Evolutionary conservation across 2,888 invertebrate genomes (phyloP).

Genomic region (Agonum fuliginosum): DNA sequence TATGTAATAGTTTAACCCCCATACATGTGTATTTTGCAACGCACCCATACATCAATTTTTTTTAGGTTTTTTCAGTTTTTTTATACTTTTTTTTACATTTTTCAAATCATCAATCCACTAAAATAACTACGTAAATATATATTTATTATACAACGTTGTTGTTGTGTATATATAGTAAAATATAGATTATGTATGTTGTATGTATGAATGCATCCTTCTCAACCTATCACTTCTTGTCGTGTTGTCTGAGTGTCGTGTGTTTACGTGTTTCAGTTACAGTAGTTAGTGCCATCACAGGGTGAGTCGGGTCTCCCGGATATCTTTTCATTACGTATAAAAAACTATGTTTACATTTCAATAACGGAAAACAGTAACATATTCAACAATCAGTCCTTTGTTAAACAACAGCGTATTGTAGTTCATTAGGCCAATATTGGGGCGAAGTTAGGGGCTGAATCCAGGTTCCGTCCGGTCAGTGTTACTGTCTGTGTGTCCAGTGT

Average conservation of each 20-base stretch:
- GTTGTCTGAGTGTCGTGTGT: conserved; percentile 44
- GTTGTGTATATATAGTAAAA: conserved; percentile 59
- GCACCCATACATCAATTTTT: conserved; percentile 62
- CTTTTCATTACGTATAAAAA: conserved; percentile 49
- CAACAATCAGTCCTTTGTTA: conserved; percentile 57
- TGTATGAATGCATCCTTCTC: conserved; percentile 45
- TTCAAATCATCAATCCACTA: conserved; percentile 52
- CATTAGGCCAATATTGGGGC: conserved; percentile 52
- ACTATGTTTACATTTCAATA: conserved; percentile 54
- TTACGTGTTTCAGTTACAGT: conserved; percentile 24
- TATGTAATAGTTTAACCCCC: conserved; percentile 59
- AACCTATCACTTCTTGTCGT: conserved; percentile 43
- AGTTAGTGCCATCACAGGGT: conserved; percentile 43
- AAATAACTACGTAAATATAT: conserved; percentile 54
- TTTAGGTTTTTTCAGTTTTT: conserved; percentile 66
- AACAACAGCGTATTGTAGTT: conserved; percentile 51
- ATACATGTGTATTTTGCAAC: conserved; percentile 58
- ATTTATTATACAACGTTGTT: conserved; percentile 55
- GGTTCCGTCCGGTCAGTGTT: conserved; percentile 24
- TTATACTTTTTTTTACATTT: conserved; percentile 53
- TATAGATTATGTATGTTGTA: conserved; percentile 56
- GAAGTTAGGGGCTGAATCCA: conserved; percentile 28
- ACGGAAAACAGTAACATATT: conserved; percentile 53
- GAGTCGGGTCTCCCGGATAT: conserved; percentile 47
- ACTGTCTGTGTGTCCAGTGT: conserved; percentile 6